Evolutionary conservation across 2,888 invertebrate species (phyloP), one percentile per base, ranked within the genome.

Genomic region (Ochropacha duplaris): DNA sequence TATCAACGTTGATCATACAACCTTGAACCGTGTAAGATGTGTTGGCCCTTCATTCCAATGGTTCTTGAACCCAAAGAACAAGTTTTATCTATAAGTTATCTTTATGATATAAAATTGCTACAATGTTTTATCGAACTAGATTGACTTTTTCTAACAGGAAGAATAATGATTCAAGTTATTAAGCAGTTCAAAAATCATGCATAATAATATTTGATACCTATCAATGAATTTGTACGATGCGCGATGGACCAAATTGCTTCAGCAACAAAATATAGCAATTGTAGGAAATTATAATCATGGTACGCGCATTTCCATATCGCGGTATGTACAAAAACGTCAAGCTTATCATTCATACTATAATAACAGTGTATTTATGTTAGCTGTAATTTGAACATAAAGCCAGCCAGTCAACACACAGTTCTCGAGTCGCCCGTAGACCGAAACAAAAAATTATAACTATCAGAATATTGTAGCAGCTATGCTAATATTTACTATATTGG

Each of bases 331-430:
- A 49, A 61, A 59, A 60, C 56, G 57, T 57, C 54, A 22, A 56
- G 54, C 39, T 69, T 66, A 66, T 62, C 68, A 60, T 59, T 57
- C 59, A 64, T 70, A 64, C 65, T 60, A 67, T 67, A 69, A 64
- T 62, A 51, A 50, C 49, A 56, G 55, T 59, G 64, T 61, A 44
- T 60, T 61, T 56, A 57, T 49, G 60, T 61, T 63, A 61, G 58
- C 56, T 61, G 62, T 59, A 62, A 62, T 64, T 56, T 54, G 60
- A 28, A 61, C 59, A 52, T 58, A 59, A 58, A 70, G 57, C 50
- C 54, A 22, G 52, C 57, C 36, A 54, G 5, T n/a, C n/a, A n/a
- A n/a, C n/a, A 12, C n/a, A 19, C 49, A 36, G 31, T 57, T 31
- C 55, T 36, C 19, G 14, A 36, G 49, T 5, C 52, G 62, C 54